Evolutionary conservation across 2,113 vertebrate genomes (phyloP), one percentile per base, ranked within the genome.

Genomic region (Eudorcas thomsonii): DNA sequence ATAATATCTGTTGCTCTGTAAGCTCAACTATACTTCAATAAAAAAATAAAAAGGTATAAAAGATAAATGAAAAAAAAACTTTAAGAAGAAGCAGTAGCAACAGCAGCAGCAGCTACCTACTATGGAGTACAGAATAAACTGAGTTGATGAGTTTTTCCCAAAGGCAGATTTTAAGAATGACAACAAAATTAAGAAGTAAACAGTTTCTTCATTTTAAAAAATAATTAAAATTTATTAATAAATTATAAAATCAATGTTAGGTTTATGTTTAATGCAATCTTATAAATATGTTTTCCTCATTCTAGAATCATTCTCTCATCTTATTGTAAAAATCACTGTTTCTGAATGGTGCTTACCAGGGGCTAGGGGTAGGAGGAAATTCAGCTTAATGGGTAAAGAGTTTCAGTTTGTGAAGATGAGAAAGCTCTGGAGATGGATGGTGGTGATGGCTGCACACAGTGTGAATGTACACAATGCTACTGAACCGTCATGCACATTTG

Each of bases 241-340:
- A 84, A 78, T 62, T 45, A 60, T 43, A 93, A 91, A 91, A 43
- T 91, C 12, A 88, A 57, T 83, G 55, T 19, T 64, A 57, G 23
- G 9, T 83, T 82, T 91, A 64, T 59, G 43, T 90, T 71, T 78
- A 90, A 78, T 45, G 21, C 30, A 88, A 60, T 57, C 23, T 60
- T 81, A 54, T 43, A 95, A 97, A 71, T 91, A 67, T 26, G 39
- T 80, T 96, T 91, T 84, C 39, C 52, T 96, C 11, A 90, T 50
- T 21, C 28, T 62, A 43, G 71, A 77, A 77, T 80, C 15, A 74
- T 64, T 60, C 50, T 28, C 28, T 80, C 15, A 90, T 74, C 50
- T 92, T 62, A 71, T 50, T 71, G 33, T 59, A 52, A 90, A 94
- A 94, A 67, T 7, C 12, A 81, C 71, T 87, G 12, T 85, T 89